Evolutionary conservation across 2,797 vertebrate genomes (phyloP), one percentile per base, ranked within the genome.

Genomic region (Anomalospiza imberbis): DNA sequence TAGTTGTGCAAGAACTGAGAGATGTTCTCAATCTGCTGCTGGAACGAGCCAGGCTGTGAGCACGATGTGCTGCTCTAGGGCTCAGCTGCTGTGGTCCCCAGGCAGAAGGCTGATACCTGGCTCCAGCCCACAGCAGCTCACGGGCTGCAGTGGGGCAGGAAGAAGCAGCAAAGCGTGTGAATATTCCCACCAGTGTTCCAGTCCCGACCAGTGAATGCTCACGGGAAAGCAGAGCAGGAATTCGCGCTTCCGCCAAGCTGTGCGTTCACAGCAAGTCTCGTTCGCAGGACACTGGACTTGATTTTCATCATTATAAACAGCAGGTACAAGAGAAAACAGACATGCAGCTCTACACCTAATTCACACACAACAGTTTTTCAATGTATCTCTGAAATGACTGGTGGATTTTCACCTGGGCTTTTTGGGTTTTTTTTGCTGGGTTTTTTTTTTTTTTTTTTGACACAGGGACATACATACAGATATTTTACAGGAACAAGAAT

Each of bases 391-490:
- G 73, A 77, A 93, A 85, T 3, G 5, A 44, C 44, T 24, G 4
- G 20, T 12, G 77, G 65, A 44, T 74, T 89, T 90, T 57, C 53
- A 80, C 10, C n/a, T 36, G 31, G 12, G 34, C 34, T 34, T 34
- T 38, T 38, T 38, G 38, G 38, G 12, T 10, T 38, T 38, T 38
- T 38, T 38, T 38, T 38, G n/a, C n/a, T n/a, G n/a, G n/a, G 40
- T 40, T 42, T 42, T 12, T 14, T 38, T 61, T 55, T 44, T 55
- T 2, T 24, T 40, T 73, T 55, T 31, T 48, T 2, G 1, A 74
- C 60, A 50, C 0, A 0, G 28, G 3, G 17, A 38, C 4, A 26
- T 5, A 38, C 4, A 26, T 5, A 17, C 19, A 55, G 24, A 24
- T 36, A 62, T 76, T 86, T 84, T 34, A 50, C 7, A 60, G 34